phyloP scores from a whole-genome alignment of 2,888 invertebrate genomes.

The Physocephala rufipes region DNA sequence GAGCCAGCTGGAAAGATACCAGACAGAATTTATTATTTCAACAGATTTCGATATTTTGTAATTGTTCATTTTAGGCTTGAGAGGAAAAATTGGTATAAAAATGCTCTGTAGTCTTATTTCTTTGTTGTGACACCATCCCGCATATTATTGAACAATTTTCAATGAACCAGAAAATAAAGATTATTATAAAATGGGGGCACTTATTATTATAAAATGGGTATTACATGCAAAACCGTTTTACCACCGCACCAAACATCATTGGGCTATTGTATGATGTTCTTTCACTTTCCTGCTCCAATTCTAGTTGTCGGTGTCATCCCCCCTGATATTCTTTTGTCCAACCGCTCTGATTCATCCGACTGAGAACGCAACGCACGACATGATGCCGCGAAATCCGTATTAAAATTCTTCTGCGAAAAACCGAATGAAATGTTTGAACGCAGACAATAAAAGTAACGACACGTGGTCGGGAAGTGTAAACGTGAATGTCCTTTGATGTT shows the following conservation, averaged over 20 bases:
- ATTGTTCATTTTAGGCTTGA: constrained; percentile 36
- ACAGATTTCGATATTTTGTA: constrained; percentile 28
- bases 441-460: constrained; percentile 42
- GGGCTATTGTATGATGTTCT: constrained; percentile 18
- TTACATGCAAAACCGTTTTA: constrained; percentile 47
- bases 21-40: constrained; percentile 5
- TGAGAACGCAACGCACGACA: not conserved
- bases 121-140: not conserved
- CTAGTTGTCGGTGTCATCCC: not conserved
- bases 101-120: constrained; percentile 8
- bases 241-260: not conserved
- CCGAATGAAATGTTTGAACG: constrained; percentile 37
- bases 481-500: constrained; percentile 31
- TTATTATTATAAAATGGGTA: too few relatives aligned
- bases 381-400: constrained; percentile 35
- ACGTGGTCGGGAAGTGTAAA: not conserved
- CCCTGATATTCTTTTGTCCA: constrained; percentile 16
- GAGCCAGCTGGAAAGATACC: not conserved
- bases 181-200: constrained; percentile 62
- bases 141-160: constrained; percentile 45
- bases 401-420: constrained; percentile 26
- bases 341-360: not conserved
- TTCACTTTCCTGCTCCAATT: constrained; percentile 40
- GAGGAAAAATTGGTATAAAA: constrained; percentile 6
- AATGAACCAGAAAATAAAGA: constrained; percentile 64